phyloP scores from a whole-genome alignment of 2,888 invertebrate species.

The Oscheius sp. region DNA sequence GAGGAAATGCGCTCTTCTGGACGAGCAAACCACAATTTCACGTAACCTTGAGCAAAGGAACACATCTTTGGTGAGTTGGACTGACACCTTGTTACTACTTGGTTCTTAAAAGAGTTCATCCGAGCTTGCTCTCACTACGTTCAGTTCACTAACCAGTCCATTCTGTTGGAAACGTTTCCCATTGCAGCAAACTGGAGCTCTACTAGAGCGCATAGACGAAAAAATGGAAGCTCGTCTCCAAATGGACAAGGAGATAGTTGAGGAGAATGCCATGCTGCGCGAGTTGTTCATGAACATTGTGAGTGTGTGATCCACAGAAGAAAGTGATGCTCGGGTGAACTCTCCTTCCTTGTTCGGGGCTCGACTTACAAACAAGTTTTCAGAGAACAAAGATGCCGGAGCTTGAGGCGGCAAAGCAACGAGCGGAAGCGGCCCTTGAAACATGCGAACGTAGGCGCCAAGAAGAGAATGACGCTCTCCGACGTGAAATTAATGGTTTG shows the following conservation, averaged over 20 bases:
- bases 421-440: constrained; percentile 21
- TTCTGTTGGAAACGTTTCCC: background rate
- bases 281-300: constrained; percentile 17
- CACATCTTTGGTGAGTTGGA: constrained; percentile 35
- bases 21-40: constrained; percentile 48
- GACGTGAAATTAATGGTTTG: constrained; percentile 46
- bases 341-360: background rate
- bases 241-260: background rate
- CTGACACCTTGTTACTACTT: background rate
- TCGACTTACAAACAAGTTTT: background rate
- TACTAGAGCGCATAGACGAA: constrained; percentile 18
- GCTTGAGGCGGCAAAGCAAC: constrained; percentile 17
- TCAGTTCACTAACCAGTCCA: constrained; percentile 9
- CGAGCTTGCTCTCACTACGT: constrained; percentile 14
- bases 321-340: constrained; percentile 27
- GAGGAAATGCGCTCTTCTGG: constrained; percentile 41
- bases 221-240: constrained; percentile 11
- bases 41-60: constrained; percentile 43
- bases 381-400: constrained; percentile 26
- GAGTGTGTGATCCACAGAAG: constrained; percentile 34
- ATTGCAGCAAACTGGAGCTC: constrained; percentile 44
- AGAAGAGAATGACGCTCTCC: constrained; percentile 26
- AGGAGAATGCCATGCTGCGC: constrained; percentile 10
- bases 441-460: constrained; percentile 6
- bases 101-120: constrained; percentile 3